Evolutionary conservation across 2,888 invertebrate genomes (phyloP).

Genomic region (Andrena bucephala): DNA sequence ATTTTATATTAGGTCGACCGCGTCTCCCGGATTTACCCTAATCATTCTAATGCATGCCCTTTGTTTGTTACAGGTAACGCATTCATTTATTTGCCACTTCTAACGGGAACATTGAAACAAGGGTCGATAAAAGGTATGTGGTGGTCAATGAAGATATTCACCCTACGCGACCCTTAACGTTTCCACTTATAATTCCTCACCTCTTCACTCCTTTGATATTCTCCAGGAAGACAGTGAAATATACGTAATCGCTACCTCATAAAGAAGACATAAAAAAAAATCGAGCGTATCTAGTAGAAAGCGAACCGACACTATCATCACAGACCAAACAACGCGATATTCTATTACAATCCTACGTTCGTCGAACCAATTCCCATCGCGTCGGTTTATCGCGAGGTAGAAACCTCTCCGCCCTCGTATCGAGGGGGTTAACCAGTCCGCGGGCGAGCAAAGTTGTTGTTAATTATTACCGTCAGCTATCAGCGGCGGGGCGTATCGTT

Average conservation of each 20-base stretch:
- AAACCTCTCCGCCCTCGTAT: background rate
- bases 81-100: background rate
- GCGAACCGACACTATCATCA: background rate
- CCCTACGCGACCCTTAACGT: too few relatives aligned
- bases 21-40: too few relatives aligned
- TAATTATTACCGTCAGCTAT: conserved; percentile 52
- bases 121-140: background rate
- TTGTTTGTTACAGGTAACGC: background rate
- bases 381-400: conserved; percentile 4
- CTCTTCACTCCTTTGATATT: too few relatives aligned
- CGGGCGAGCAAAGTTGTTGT: conserved; percentile 28
- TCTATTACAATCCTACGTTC: conserved; percentile 14
- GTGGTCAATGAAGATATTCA: background rate
- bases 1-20: too few relatives aligned
- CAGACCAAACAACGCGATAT: conserved; percentile 22
- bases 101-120: background rate
- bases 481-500: conserved; percentile 18
- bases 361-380: conserved; percentile 21
- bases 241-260: too few relatives aligned
- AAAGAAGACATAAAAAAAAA: too few relatives aligned
- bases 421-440: conserved; percentile 47
- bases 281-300: background rate
- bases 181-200: too few relatives aligned
- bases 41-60: background rate
- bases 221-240: too few relatives aligned